Evolutionary conservation across 92 coral and sea anemone genomes (phyloP).

Genomic region (Umimayanthus kanabou): DNA sequence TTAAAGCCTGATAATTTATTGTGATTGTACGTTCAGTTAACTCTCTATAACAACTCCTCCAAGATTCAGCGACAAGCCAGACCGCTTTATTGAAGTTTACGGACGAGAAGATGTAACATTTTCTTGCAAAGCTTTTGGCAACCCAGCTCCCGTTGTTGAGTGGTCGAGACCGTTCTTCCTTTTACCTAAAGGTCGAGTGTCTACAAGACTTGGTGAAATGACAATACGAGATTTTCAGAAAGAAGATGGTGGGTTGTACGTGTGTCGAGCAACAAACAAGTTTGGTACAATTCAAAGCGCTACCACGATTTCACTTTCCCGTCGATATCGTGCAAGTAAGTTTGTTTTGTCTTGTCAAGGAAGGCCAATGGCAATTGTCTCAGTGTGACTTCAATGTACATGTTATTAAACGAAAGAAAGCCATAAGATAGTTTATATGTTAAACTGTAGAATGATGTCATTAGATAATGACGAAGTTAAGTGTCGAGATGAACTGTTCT

Average conservation of each 20-base stretch:
- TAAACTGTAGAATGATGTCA: too few relatives aligned
- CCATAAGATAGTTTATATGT: too few relatives aligned
- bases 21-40: too few relatives aligned
- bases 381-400: too few relatives aligned
- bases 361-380: too few relatives aligned
- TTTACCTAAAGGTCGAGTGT: neutral
- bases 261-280: slow-evolving; percentile 14
- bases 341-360: neutral
- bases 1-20: too few relatives aligned
- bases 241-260: neutral
- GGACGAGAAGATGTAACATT: neutral
- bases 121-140: slow-evolving; percentile 14
- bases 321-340: neutral
- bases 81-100: neutral
- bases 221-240: slow-evolving; percentile 10
- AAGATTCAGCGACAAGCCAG: neutral
- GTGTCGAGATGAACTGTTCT: too few relatives aligned
- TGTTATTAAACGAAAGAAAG: too few relatives aligned
- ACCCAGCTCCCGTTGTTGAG: neutral
- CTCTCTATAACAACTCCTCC: too few relatives aligned
- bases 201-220: neutral
- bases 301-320: neutral
- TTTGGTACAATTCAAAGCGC: slow-evolving; percentile 7
- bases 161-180: slow-evolving; percentile 28
- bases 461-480: too few relatives aligned